Base-by-base conservation (phyloP, 2,888 invertebrate genomes). In the Scotopteryx bipunctaria region DNA sequence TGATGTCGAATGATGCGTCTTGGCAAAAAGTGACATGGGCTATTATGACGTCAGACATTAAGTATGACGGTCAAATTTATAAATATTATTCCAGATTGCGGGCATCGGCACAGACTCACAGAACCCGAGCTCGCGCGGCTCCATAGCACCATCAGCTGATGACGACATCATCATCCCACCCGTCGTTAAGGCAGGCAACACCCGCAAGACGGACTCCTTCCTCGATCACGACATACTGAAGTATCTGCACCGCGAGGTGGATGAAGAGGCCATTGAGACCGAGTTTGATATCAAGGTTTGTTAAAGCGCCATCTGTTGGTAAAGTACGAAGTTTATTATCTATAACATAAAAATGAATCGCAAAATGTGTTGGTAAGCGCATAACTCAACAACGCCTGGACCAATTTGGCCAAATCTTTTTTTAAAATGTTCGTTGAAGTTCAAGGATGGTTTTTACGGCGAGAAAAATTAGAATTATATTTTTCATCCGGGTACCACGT, bases 91-190 rank as follows among this genome's bases (percentile, higher is more conserved):
- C n/a, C 62, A 91, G 91, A 86, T 93, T 5, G 92, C 93, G 0
- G 91, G 93, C 4, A 83, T 93, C 35, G 92, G 91, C 0, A 91
- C 92, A 0, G 94, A 94, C 68, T 94, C 94, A 0, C 91, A 93
- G 6, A 94, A 93, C 77, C 91, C 93, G 0, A 94, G 94, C 64
- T 93, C 94, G 0, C 86, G 94, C 6, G 93, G 92, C 0, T 94
- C 94, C 1, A 77, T 94, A 11, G 92, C 92, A 8, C 91, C 91
- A 0, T 83, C 85, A 2, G 76, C 70, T 0, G 83, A 83, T 2
- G 85, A 78, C 58, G 89, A 73, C 64, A 77, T 69, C 62, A 78
- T 68, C 36, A 69, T 52, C 0, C 64, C 78, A 27, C 83, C 79
- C 0, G 71, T 71, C 5, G 66, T 77, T 73, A 92, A 74, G 44